A percentile compares a stretch with the other conserved stretches of the same genome.
Conservation (phyloP, 1,140 invertebrate genomes). For the Drosophila persimilis region DNA sequence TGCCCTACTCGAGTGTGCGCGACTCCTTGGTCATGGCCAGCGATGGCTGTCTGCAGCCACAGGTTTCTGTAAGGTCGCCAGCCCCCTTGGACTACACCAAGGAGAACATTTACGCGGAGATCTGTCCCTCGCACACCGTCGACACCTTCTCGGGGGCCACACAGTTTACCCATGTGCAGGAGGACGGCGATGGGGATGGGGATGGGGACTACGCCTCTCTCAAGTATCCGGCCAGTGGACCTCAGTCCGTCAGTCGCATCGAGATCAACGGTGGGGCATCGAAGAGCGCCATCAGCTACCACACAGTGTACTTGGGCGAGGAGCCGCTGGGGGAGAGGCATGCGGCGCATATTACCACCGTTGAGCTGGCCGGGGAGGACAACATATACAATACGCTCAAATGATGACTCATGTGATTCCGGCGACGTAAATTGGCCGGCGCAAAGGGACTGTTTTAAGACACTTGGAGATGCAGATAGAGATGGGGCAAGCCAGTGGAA, state of each 20-base stretch:
- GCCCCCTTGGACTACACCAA: conserved; percentile 82
- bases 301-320: conserved; percentile 76
- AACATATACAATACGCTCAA: conserved; percentile 83
- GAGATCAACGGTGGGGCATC: conserved; percentile 69
- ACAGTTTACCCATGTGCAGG: conserved; percentile 49
- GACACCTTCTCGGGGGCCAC: conserved; percentile 59
- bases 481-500: conserved; percentile 19
- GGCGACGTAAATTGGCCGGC: conserved; percentile 72
- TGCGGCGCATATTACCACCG: conserved; percentile 65
- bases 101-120: conserved; percentile 86
- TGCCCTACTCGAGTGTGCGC: conserved; percentile 80
- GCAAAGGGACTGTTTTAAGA: conserved; percentile 67
- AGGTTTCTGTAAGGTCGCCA: conserved; percentile 10
- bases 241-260: conserved; percentile 74
- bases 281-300: conserved; percentile 72
- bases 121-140: conserved; percentile 83
- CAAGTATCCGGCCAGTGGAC: conserved; percentile 58
- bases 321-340: conserved; percentile 70
- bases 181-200: conserved; percentile 58
- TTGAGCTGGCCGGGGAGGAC: conserved; percentile 72
- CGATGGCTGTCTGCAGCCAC: conserved; percentile 41
- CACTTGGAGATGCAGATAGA: conserved; percentile 4
- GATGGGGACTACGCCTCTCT: conserved; percentile 79
- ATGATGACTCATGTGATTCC: conserved; percentile 83
- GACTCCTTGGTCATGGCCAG: conserved; percentile 72